Base-by-base conservation (phyloP, 2,113 vertebrate genomes). In the Serinus canaria region DNA sequence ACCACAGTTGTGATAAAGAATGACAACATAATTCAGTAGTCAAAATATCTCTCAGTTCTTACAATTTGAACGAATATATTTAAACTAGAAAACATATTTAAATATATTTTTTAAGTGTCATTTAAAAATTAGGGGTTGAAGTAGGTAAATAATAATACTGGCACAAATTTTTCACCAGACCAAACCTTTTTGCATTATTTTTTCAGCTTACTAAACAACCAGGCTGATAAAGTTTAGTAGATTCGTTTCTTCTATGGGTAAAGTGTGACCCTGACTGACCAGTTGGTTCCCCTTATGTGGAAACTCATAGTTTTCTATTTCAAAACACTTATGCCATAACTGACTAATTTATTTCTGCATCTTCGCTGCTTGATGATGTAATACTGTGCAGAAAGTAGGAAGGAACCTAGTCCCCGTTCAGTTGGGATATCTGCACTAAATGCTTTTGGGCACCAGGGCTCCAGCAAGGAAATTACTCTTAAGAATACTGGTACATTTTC, bases 71-170 rank as follows among this genome's bases (percentile, higher is more conserved):
- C 2, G 8, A 79, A 66, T 2, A 19, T 25, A 62, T 72, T 59
- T 15, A 46, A 41, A 5, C 4, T 44, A n/a, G n/a, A n/a, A n/a
- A n/a, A n/a, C n/a, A n/a, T n/a, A n/a, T n/a, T n/a, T n/a, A n/a
- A n/a, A n/a, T n/a, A 1, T n/a, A 8, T 6, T 62, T 58, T 69
- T 21, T 2, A 23, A 50, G 15, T 73, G 3, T 33, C 24, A 11
- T 66, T 60, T 79, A 25, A 86, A 67, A 50, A 50, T 8, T 30
- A 2, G 1, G 1, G 6, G 1, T 13, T 28, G 1, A 60, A 0
- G 2, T 9, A 2, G 9, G 1, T 5, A 60, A 80, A 30, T 24
- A 11, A 16, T 35, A 74, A 33, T 66, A 14, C 5, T 6, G 2
- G 8, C n/a, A 68, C 8, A 35, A 11, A 6, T 25, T 82, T 81